Conservation (phyloP, 2,113 vertebrate species). For the Mugil cephalus region DNA sequence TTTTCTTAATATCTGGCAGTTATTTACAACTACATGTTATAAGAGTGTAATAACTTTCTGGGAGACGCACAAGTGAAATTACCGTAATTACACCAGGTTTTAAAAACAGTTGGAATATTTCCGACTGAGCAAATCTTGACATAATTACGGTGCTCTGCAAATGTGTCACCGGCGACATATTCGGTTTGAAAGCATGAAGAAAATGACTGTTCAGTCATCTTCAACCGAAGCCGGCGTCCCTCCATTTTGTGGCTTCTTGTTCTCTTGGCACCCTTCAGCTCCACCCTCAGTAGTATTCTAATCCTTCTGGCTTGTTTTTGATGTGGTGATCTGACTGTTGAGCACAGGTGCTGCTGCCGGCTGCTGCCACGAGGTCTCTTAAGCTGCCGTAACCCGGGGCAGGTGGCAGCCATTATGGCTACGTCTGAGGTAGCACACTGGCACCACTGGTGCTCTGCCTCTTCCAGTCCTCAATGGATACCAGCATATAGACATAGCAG, state of each 20-base stretch:
- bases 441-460: conserved; percentile 14
- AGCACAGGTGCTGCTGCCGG: conserved; percentile 77
- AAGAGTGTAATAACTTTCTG: too few relatives aligned
- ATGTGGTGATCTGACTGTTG: conserved; percentile 73
- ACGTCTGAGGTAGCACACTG: conserved; percentile 47
- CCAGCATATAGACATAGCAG: conserved; percentile 12
- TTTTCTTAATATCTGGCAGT: too few relatives aligned
- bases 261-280: conserved; percentile 17
- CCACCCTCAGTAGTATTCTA: conserved; percentile 27
- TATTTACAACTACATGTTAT: too few relatives aligned
- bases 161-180: too few relatives aligned
- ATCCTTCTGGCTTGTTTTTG: conserved; percentile 58
- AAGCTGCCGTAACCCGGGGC: conserved; percentile 34
- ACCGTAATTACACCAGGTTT: too few relatives aligned
- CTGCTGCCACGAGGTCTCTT: conserved; percentile 42
- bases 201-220: background rate
- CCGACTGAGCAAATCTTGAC: too few relatives aligned
- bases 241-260: conserved; percentile 33
- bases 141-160: too few relatives aligned
- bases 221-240: conserved; percentile 13
- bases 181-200: too few relatives aligned
- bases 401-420: conserved; percentile 68
- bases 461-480: conserved; percentile 13
- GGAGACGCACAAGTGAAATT: too few relatives aligned
- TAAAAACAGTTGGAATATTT: too few relatives aligned